These are phyloP conservation scores for Apocrypta bakeri DNA, from an alignment of 1,140 invertebrate genomes.

Conservation along the genomic window DNA sequence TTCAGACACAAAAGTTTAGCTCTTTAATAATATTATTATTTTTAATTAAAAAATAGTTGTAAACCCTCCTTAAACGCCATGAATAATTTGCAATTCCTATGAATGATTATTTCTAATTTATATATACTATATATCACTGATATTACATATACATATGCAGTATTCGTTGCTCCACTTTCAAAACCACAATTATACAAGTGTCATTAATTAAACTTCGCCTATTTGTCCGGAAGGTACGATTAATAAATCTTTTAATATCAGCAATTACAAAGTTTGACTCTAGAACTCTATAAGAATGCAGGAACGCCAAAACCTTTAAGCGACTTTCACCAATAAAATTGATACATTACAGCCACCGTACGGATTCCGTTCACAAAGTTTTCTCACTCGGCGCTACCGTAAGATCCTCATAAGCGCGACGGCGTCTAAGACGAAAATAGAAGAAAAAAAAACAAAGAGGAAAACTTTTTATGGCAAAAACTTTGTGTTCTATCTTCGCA, in stretches of 20 bases:
- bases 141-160: too few species aligned
- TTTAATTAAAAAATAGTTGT: too few species aligned
- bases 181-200: not conserved
- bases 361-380: constrained; percentile 28
- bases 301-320: not conserved
- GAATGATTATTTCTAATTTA: too few species aligned
- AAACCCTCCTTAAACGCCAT: too few species aligned
- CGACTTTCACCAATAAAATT: constrained; percentile 48
- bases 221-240: not conserved
- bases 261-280: constrained; percentile 41
- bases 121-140: too few species aligned
- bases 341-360: constrained; percentile 39
- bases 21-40: too few species aligned
- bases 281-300: constrained; percentile 26
- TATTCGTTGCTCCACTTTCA: too few species aligned
- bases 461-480: constrained; percentile 29
- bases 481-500: too few species aligned
- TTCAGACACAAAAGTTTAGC: too few species aligned
- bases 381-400: not conserved
- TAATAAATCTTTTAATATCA: constrained; percentile 41
- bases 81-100: too few species aligned
- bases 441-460: not conserved
- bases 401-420: constrained; percentile 29
- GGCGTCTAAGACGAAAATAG: constrained; percentile 2
- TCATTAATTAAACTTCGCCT: not conserved